Evolutionary conservation across 2,113 vertebrate genomes (phyloP), one percentile per base, ranked within the genome.

Genomic region (Phyllostomus discolor): DNA sequence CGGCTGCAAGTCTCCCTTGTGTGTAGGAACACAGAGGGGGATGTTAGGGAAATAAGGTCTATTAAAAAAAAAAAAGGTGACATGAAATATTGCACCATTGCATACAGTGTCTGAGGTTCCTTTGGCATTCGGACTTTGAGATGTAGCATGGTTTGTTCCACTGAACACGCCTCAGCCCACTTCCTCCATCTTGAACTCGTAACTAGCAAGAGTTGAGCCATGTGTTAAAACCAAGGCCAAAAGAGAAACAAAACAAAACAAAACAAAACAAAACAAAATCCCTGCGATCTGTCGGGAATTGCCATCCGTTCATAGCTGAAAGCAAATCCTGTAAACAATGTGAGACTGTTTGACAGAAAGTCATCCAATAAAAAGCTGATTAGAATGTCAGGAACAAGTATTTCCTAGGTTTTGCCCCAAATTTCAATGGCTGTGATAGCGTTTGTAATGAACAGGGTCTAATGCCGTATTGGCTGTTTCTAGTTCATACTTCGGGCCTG

Each of bases 321-420:
- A 98, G 97, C 90, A 96, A 97, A 98, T 95, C 94, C 94, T 98
- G 95, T 98, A 98, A 98, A 98, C 96, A 98, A 95, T 97, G 97
- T 97, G 96, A 97, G 96, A 96, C 94, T 88, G 80, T 95, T 96
- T 96, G 97, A 98, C 62, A 73, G 98, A 98, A 97, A 97, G 92
- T 70, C 79, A 97, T 73, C 73, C 82, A 90, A 94, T 96, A 97
- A 98, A 98, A 98, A 97, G 86, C 96, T 67, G 95, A 95, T 96
- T 78, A 95, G 82, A 92, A 97, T 95, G 95, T 98, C 92, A 98
- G 97, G 97, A 98, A 98, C 93, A 82, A 82, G 66, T 87, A 97
- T 97, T 96, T 89, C 96, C 96, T 80, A 82, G 92, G 84, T 97
- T 98, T 97, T 97, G 96, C 80, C 59, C 97, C 41, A 90, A 93